These are phyloP conservation scores for Megalops atlanticus DNA, from an alignment of 2,113 vertebrate genomes.

Conservation along the genomic window DNA sequence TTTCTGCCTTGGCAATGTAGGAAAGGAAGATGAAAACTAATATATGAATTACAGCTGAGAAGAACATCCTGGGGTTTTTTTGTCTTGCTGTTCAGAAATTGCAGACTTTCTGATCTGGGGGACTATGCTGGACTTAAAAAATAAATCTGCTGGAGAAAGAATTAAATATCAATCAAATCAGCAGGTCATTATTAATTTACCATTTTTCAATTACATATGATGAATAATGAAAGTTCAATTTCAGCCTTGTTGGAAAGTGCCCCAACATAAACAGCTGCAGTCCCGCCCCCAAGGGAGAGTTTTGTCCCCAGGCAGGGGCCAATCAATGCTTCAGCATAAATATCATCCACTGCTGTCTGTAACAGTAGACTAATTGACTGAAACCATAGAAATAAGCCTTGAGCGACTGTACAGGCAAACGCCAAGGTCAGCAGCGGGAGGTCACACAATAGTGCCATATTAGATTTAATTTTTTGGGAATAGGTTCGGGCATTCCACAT, in stretches of 20 bases:
- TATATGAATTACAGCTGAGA: background rate
- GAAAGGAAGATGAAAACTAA: too few species aligned
- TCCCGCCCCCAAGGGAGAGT: background rate
- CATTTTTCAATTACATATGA: too few species aligned
- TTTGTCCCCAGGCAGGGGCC: too few species aligned
- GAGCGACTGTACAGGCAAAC: background rate
- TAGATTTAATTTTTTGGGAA: too few species aligned
- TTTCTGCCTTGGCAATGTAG: too few species aligned
- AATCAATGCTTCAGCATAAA: too few species aligned
- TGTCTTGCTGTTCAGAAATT: background rate
- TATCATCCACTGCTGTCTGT: background rate
- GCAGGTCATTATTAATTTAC: background rate
- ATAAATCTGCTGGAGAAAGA: background rate
- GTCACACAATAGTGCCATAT: background rate
- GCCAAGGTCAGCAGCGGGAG: background rate
- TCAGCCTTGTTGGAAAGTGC: background rate
- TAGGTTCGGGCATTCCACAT: too few species aligned
- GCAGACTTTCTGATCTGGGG: background rate
- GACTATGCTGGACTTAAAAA: background rate
- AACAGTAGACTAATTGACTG: conserved; percentile 16
- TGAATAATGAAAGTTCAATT: background rate
- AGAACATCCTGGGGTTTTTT: background rate
- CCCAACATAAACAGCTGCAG: background rate
- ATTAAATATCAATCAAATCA: background rate
- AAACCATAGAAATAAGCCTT: conserved; percentile 26